Conservation (phyloP, 2,113 vertebrate genomes). For the Cyprinodon variegatus region DNA sequence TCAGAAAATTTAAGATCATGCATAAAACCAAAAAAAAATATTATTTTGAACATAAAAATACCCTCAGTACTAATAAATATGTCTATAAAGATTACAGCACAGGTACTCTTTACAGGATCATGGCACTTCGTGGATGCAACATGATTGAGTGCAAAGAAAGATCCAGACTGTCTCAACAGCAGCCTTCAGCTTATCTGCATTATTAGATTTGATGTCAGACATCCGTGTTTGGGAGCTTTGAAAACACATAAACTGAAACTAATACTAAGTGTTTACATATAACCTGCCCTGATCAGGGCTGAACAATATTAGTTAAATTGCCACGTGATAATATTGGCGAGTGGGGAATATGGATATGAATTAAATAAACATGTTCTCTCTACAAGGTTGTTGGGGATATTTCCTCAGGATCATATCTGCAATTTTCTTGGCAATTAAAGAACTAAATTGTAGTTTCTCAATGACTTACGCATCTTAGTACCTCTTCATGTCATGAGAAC, state of each 20-base stretch:
- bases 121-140: background rate
- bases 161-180: background rate
- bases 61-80: background rate
- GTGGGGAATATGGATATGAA: background rate
- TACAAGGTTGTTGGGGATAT: background rate
- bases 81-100: background rate
- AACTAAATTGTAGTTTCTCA: background rate
- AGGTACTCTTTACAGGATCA: background rate
- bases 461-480: too few species aligned
- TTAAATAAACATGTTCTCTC: background rate
- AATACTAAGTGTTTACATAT: background rate
- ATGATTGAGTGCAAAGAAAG: background rate
- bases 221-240: background rate
- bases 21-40: background rate
- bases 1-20: background rate
- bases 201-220: background rate
- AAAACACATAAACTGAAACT: background rate
- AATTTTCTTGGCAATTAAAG: background rate
- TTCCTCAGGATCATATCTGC: too few species aligned
- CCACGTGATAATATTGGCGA: background rate
- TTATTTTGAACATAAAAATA: background rate
- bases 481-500: too few species aligned
- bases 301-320: background rate
- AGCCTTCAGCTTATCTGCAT: background rate
- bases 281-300: too few species aligned